Conservation (phyloP, 2,888 invertebrate genomes). For the Sclerodermus sp. region DNA sequence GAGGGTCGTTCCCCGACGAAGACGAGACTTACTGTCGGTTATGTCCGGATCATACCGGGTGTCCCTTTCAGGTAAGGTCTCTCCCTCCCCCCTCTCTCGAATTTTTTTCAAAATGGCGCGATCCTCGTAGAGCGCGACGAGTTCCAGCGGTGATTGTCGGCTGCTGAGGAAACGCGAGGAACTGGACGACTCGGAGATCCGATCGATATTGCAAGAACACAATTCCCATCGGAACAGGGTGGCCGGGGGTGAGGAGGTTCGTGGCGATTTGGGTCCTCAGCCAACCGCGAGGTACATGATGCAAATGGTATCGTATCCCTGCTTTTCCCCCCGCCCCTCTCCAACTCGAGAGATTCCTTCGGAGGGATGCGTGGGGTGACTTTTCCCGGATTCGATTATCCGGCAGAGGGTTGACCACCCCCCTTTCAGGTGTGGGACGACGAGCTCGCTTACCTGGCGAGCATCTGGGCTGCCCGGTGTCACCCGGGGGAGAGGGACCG, state of each 20-base stretch:
- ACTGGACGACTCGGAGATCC: slow-evolving; percentile 49
- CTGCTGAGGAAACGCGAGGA: slow-evolving; percentile 26
- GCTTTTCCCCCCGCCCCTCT: too few species aligned
- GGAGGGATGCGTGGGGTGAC: too few species aligned
- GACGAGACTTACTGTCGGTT: slow-evolving; percentile 39
- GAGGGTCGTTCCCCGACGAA: slow-evolving; percentile 7
- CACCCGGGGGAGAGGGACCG: slow-evolving; percentile 51
- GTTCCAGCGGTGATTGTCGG: too few species aligned
- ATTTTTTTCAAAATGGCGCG: too few species aligned
- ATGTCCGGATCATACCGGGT: slow-evolving; percentile 45
- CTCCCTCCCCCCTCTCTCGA: too few species aligned
- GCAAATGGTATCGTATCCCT: slow-evolving; percentile 45
- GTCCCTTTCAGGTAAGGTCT: slow-evolving; percentile 43
- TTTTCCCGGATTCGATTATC: too few species aligned
- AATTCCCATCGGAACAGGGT: slow-evolving; percentile 55
- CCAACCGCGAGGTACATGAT: slow-evolving; percentile 46
- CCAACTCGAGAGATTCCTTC: too few species aligned
- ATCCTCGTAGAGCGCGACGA: background rate
- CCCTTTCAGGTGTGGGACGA: slow-evolving; percentile 52
- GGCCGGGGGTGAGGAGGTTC: slow-evolving; percentile 48
- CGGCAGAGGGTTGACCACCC: too few species aligned
- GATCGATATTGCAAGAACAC: slow-evolving; percentile 54
- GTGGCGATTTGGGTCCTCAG: slow-evolving; percentile 55
- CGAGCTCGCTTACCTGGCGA: slow-evolving; percentile 56
- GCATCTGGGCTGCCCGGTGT: slow-evolving; percentile 59